A percentile compares a stretch with the other conserved stretches of the same genome.
Evolutionary conservation across 2,797 vertebrate genomes (phyloP).

Genomic region (Sebastes taczanowskii): DNA sequence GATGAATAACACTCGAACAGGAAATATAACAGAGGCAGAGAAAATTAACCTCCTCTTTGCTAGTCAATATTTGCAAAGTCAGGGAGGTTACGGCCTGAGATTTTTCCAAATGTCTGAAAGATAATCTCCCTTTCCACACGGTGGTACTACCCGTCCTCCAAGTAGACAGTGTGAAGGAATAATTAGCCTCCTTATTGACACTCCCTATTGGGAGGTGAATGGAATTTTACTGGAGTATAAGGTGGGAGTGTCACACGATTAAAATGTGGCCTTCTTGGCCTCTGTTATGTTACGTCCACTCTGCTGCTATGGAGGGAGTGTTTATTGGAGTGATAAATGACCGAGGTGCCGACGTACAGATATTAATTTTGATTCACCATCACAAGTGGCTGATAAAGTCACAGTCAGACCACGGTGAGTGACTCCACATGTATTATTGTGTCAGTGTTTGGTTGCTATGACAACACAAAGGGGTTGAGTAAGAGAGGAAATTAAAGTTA

Average conservation of each 20-base stretch:
- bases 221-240: conserved; percentile 52
- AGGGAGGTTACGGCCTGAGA: background rate
- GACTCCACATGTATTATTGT: background rate
- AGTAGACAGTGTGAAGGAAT: background rate
- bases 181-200: conserved; percentile 18
- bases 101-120: conserved; percentile 19
- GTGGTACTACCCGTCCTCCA: background rate
- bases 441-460: conserved; percentile 60
- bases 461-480: conserved; percentile 14
- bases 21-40: conserved; percentile 37
- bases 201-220: conserved; percentile 35
- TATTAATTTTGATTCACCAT: conserved; percentile 3
- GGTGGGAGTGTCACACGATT: conserved; percentile 37
- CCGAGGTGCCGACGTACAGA: background rate
- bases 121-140: background rate
- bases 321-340: conserved; percentile 34
- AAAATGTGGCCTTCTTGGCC: conserved; percentile 24
- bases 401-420: background rate
- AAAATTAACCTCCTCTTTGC: background rate
- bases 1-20: conserved; percentile 25
- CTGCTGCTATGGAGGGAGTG: conserved; percentile 19
- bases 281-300: background rate
- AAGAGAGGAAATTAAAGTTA: conserved; percentile 22
- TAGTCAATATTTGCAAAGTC: conserved; percentile 1
- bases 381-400: conserved; percentile 27